A percentile compares a stretch with the other conserved stretches of the same genome.
These are phyloP conservation scores for Drosophila putrida DNA, from an alignment of 2,888 invertebrate species.

Conservation along the genomic window DNA sequence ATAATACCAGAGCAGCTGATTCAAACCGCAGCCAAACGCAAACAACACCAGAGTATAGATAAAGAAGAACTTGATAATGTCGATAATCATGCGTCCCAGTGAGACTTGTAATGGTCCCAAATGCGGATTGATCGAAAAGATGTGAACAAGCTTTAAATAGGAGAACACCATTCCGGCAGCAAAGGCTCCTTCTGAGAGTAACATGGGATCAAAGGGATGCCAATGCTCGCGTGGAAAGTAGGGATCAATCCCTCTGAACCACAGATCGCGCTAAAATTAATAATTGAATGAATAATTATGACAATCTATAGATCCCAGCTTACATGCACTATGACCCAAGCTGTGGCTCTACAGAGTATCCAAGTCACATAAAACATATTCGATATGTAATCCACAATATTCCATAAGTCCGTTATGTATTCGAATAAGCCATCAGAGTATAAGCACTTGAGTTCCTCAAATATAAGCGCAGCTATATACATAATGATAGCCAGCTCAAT, in stretches of 20 bases:
- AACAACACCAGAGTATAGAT: conserved; percentile 96
- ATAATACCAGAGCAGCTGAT: conserved; percentile 97
- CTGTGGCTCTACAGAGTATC: conserved; percentile 94
- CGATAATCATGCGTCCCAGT: conserved; percentile 96
- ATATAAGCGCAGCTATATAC: conserved; percentile 97
- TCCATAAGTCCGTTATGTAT: conserved; percentile 98
- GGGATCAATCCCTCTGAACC: conserved; percentile 89
- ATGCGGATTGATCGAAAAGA: conserved; percentile 98
- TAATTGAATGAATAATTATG: not conserved
- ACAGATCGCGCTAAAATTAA: conserved; percentile 88
- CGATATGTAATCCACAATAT: conserved; percentile 98
- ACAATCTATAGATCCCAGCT: conserved; percentile 51
- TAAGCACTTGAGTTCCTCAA: conserved; percentile 96
- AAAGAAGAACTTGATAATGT: conserved; percentile 98
- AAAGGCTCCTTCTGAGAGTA: conserved; percentile 96
- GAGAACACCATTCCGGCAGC: conserved; percentile 99
- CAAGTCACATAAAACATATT: conserved; percentile 98
- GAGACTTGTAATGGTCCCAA: conserved; percentile 97
- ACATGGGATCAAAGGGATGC: conserved; percentile 98
- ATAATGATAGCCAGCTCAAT: conserved; percentile 93
- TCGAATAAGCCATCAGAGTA: conserved; percentile 96
- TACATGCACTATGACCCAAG: conserved; percentile 96
- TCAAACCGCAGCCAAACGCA: conserved; percentile 98
- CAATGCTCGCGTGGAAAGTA: conserved; percentile 96
- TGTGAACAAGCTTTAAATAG: conserved; percentile 97